Evolutionary conservation across 1,140 invertebrate species (phyloP), one percentile per base, ranked within the genome.

Genomic region (Meteorus sp.): DNA sequence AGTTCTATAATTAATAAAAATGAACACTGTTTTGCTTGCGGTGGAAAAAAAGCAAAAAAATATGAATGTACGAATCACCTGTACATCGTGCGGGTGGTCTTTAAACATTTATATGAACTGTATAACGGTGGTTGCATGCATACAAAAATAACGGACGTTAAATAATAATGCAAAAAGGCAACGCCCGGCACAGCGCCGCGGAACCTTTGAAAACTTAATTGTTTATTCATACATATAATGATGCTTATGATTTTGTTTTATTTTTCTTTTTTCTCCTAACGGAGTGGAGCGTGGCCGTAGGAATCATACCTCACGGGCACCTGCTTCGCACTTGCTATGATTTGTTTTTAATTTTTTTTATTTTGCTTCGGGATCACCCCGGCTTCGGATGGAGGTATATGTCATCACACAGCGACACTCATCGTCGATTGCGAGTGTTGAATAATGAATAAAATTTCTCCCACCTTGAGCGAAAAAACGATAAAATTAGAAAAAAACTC

Each of bases 281-380:
- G 64, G 70, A 66, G 64, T 73, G 64, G 56, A 56, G 72, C 69
- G 70, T 63, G 63, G 66, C 59, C 64, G 65, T 62, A 63, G 68
- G 66, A 70, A 66, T 72, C 67, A 70, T 66, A 66, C 67, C 74
- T 63, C 68, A 67, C 68, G 66, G 6, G 71, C 67, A 71, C 69
- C 66, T 57, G 65, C 69, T 75, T 70, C 63, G 65, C 62, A 70
- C 48, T 70, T 69, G 66, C 65, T 69, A 66, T 63, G 57, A 66
- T 69, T 66, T 63, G 33, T 63, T 60, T 60, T 65, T 61, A 56
- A 56, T 63, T 60, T 69, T 65, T 68, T 54, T 65, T 66, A 61
- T 56, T 69, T 62, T 69, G 55, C 35, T 60, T 61, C 58, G 66
- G 63, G 61, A 68, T 62, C 41, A 47, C 15, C 17, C 50, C 15